Evolutionary conservation across 1,140 invertebrate species (phyloP), one percentile per base, ranked within the genome.

Genomic region (Ladona fulva): DNA sequence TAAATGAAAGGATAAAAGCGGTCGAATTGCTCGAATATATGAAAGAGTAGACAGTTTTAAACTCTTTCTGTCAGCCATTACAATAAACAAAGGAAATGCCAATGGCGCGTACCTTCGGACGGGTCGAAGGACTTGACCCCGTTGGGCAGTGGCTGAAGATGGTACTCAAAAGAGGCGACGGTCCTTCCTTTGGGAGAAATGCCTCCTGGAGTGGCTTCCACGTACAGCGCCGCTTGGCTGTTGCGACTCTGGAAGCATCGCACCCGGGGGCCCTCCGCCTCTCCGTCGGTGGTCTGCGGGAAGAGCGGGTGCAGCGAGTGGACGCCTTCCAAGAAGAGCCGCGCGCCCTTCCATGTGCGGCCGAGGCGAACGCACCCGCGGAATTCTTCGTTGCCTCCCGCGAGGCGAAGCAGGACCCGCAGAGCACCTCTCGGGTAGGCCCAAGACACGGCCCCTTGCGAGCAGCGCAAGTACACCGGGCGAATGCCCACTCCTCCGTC

Each of bases 391-490:
- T 81, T 80, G 37, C 89, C 87, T 14, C 86, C 86, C 0, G 88
- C 87, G 74, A 91, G 82, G 77, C 88, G 87, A 37, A 94, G 86
- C 8, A 93, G 88, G 11, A 94, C 87, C 19, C 92, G 84, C 6
- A 94, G 83, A 0, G 92, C 93, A 0, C 92, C 93, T 11, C 90
- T 87, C 0, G 93, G 92, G 83, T 94, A 93, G 77, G 89, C 83
- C 93, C 93, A 94, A 3, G 87, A 86, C 0, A 94, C 88, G 0
- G 86, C 85, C 16, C 93, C 93, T 76, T 91, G 89, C 1, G 90
- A 87, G 81, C 93, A 94, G 24, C 92, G 87, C 25, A 94, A 88
- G 84, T 94, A 93, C 8, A 94, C 91, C 0, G 92, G 92, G 29
- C 91, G 90, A 10, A 94, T 92, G 3, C 90, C 92, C 76, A 91